phyloP scores from a whole-genome alignment of 2,113 vertebrate species.

The Xyrauchen texanus region DNA sequence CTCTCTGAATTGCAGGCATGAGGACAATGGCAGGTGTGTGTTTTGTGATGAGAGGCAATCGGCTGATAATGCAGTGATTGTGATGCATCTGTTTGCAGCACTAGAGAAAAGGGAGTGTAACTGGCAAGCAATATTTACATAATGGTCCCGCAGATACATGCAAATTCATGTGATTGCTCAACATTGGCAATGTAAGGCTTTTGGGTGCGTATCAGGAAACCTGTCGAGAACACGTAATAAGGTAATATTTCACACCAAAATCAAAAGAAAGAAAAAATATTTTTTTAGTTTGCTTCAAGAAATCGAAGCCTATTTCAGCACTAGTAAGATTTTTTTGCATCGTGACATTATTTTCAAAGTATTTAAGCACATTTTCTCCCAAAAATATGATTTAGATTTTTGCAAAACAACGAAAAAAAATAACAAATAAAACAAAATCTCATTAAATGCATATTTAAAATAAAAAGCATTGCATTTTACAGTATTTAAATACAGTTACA shows the following conservation, averaged over 20 bases:
- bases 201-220: background rate
- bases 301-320: no score
- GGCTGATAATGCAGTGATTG: conserved; percentile 6
- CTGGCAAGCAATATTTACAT: conserved; percentile 45
- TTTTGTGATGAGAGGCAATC: conserved; percentile 24
- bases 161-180: conserved; percentile 43
- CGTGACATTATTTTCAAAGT: no score
- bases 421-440: no score
- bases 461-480: no score
- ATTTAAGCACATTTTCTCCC: no score
- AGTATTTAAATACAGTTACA: no score
- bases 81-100: conserved; percentile 7
- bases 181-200: conserved; percentile 33
- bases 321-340: no score
- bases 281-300: no score
- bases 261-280: background rate
- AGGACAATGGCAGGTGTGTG: conserved; percentile 4
- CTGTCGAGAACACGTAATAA: background rate
- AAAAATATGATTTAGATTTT: no score
- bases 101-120: background rate
- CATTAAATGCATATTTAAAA: no score
- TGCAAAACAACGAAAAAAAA: no score
- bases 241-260: background rate
- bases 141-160: conserved; percentile 39
- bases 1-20: conserved; percentile 6